Conservation (phyloP, 2,797 vertebrate species). For the Poeciliopsis paucimaculata region DNA sequence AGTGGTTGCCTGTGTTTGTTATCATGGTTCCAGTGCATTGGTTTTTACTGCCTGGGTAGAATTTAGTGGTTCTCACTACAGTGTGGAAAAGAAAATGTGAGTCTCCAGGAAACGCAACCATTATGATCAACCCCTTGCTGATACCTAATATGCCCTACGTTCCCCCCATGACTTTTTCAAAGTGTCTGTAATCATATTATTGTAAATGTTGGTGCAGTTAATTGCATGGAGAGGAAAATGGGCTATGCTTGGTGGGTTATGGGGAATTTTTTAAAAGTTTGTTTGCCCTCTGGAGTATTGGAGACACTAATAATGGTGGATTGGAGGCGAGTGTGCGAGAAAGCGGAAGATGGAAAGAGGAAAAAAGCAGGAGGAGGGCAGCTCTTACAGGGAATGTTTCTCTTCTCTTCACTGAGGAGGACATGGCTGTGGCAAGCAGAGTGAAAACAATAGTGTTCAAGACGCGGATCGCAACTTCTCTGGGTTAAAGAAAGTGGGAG, state of each 20-base stretch:
- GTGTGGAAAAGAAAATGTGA: conserved; percentile 96
- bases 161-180: conserved; percentile 94
- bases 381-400: conserved; percentile 61
- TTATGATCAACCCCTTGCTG: conserved; percentile 99
- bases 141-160: conserved; percentile 98
- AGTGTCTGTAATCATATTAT: conserved; percentile 99
- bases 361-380: conserved; percentile 64
- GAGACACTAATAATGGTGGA: conserved; percentile 86
- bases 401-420: conserved; percentile 42
- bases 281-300: conserved; percentile 89
- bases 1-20: conserved; percentile 94
- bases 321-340: conserved; percentile 63
- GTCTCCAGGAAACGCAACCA: conserved; percentile 95
- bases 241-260: conserved; percentile 91
- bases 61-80: conserved; percentile 98
- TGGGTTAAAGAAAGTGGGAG: background rate
- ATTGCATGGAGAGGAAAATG: conserved; percentile 99
- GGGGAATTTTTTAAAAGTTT: conserved; percentile 97
- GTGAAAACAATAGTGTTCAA: conserved; percentile 26
- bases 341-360: conserved; percentile 62
- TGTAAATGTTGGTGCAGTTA: conserved; percentile 99
- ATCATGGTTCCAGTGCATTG: conserved; percentile 99
- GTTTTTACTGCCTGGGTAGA: conserved; percentile 99
- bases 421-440: conserved; percentile 62
- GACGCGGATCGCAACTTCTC: conserved; percentile 3